Evolutionary conservation across 1,140 invertebrate species (phyloP).

Genomic region (Araneus ventricosus): DNA sequence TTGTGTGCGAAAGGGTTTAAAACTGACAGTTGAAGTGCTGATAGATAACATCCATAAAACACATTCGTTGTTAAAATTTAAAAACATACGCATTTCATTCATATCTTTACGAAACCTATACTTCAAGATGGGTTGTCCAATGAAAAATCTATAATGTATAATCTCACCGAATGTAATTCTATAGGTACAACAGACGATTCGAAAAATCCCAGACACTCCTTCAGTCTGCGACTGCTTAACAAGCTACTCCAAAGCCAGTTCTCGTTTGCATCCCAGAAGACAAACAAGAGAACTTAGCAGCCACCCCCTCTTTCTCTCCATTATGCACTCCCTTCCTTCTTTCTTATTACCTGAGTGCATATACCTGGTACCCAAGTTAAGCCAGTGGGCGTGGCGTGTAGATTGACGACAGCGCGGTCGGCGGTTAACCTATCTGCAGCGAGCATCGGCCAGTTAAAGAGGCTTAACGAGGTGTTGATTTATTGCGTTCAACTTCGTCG

Average conservation of each 20-base stretch:
- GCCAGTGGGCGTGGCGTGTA: slow-evolving; percentile 36
- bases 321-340: background rate
- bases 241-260: background rate
- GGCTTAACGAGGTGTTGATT: slow-evolving; percentile 61
- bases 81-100: too few species aligned
- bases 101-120: too few species aligned
- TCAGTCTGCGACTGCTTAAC: background rate
- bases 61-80: too few species aligned
- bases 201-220: background rate
- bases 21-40: too few species aligned
- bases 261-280: slow-evolving; percentile 1
- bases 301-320: background rate
- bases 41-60: too few species aligned
- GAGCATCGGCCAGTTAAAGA: slow-evolving; percentile 46
- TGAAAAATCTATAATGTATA: too few species aligned
- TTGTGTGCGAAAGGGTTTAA: too few species aligned
- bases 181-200: background rate
- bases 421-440: slow-evolving; percentile 52
- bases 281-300: background rate
- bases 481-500: background rate
- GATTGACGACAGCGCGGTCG: slow-evolving; percentile 39
- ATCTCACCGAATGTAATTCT: background rate
- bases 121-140: too few species aligned
- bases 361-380: slow-evolving; percentile 24
- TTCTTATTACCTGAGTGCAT: slow-evolving; percentile 16